Evolutionary conservation across 2,113 vertebrate genomes (phyloP).

Genomic region (Sphaerodactylus townsendi): DNA sequence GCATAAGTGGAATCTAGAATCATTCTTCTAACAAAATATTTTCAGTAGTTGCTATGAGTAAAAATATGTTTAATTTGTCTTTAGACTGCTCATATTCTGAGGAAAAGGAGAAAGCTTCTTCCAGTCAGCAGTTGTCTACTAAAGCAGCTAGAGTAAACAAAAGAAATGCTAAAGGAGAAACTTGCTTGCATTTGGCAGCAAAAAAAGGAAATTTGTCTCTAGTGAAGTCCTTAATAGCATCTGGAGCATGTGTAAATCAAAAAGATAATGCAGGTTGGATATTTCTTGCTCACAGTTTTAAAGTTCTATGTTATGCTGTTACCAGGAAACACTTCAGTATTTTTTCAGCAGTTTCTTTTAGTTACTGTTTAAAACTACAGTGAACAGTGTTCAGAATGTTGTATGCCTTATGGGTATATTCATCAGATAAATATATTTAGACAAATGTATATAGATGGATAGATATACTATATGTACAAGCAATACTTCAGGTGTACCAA

Average conservation of each 20-base stretch:
- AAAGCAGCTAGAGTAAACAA: slow-evolving; percentile 47
- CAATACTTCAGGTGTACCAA: not conserved
- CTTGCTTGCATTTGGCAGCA: slow-evolving; percentile 77
- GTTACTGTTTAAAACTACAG: not conserved
- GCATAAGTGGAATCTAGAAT: not conserved
- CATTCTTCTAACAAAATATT: slow-evolving; percentile 15
- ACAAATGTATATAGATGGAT: not conserved
- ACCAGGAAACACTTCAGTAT: not conserved
- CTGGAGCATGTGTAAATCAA: slow-evolving; percentile 79
- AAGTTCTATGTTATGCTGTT: not conserved
- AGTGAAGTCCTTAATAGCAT: slow-evolving; percentile 77
- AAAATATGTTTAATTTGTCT: not conserved
- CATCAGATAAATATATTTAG: not conserved
- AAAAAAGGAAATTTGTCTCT: slow-evolving; percentile 72
- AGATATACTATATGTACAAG: not conserved
- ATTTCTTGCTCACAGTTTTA: slow-evolving; percentile 30
- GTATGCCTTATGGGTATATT: not conserved
- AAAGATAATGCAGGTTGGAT: slow-evolving; percentile 83
- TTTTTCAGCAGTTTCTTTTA: not conserved
- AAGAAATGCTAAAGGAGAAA: slow-evolving; percentile 77
- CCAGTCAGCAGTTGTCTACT: slow-evolving; percentile 18
- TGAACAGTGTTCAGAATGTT: not conserved
- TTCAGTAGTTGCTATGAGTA: not conserved
- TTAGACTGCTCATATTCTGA: slow-evolving; percentile 42
- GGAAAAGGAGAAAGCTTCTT: slow-evolving; percentile 28